A percentile compares a stretch with the other conserved stretches of the same genome.
phyloP scores from a whole-genome alignment of 2,113 vertebrate species.

The Cercocebus atys region DNA sequence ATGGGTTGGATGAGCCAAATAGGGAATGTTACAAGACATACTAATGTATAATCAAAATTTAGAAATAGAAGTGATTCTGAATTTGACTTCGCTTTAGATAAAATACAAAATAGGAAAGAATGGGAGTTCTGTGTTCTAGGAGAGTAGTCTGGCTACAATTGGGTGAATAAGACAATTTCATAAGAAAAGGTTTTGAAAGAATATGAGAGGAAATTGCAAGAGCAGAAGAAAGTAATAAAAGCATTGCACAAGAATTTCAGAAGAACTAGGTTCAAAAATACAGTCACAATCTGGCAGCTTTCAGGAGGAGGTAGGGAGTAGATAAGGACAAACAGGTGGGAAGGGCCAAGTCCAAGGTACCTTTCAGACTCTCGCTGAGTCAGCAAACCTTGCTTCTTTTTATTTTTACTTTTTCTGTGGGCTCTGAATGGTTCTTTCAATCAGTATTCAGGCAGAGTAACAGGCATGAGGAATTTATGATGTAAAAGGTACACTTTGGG shows the following conservation, averaged over 20 bases:
- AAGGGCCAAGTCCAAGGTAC: neutral
- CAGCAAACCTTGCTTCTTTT: neutral
- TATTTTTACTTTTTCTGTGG: neutral
- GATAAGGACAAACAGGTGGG: neutral
- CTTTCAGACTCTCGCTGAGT: constrained; percentile 9
- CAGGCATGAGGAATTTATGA: neutral
- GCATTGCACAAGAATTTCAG: constrained; percentile 59
- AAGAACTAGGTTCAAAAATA: constrained; percentile 35
- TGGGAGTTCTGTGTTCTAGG: neutral
- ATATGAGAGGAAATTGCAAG: constrained; percentile 36
- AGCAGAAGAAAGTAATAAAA: constrained; percentile 42
- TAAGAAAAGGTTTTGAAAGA: constrained; percentile 63
- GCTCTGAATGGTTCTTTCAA: neutral
- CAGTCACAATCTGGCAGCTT: constrained; percentile 1
- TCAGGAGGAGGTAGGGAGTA: neutral
- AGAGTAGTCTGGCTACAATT: neutral
- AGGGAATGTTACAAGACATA: neutral
- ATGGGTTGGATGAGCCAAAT: neutral
- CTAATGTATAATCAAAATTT: neutral
- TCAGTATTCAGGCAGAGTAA: neutral
- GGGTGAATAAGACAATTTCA: constrained; percentile 25
- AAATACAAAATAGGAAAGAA: neutral
- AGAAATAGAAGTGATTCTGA: constrained; percentile 45
- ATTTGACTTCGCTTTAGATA: constrained; percentile 52
- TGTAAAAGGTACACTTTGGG: neutral